Base-by-base conservation (phyloP, 2,797 vertebrate species). In the Poeciliopsis paucimaculata region DNA sequence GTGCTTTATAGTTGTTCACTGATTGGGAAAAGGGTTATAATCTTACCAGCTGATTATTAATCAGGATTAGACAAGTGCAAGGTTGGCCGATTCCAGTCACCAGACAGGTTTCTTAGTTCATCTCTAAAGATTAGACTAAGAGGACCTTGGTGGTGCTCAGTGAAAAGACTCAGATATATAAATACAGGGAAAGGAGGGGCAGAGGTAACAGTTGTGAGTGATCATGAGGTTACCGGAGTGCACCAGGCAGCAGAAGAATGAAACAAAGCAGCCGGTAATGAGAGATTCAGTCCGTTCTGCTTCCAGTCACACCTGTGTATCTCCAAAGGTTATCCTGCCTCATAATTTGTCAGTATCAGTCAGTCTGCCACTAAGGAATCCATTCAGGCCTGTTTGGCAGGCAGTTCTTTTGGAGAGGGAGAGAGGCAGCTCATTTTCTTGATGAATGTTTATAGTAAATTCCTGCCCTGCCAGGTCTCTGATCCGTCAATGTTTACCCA, bases 401-500 rank as follows among this genome's bases (percentile, higher is more conserved):
- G 82, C 53, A 0, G 23, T 64, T 55, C 15, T 88, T 84, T 75
- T 66, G 34, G 45, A 73, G 68, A 55, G n/a, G 16, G 46, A 31
- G 53, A 34, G 75, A 15, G 47, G 80, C 28, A 75, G 49, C 8
- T 79, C 45, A 74, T 80, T 79, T 72, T 53, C 53, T 36, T 77
- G 86, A 86, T 84, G 80, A 80, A 80, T 91, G 87, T 90, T 88
- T 85, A 72, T 51, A 83, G 80, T 85, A 74, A 79, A 86, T 88
- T 88, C 75, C 76, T 79, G 77, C 34, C 81, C 68, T 62, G 55
- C 77, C 62, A 31, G 79, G 78, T 62, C 84, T 81, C 75, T 64
- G 80, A 85, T 87, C 77, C 20, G 4, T 86, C 78, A 73, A 41
- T 92, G 90, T 93, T 94, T 93, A 92, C 82, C 82, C 62, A 82